A percentile compares a stretch with the other conserved stretches of the same genome.
These are phyloP conservation scores for Tragelaphus oryx DNA, from an alignment of 2,797 vertebrate genomes.

Conservation along the genomic window DNA sequence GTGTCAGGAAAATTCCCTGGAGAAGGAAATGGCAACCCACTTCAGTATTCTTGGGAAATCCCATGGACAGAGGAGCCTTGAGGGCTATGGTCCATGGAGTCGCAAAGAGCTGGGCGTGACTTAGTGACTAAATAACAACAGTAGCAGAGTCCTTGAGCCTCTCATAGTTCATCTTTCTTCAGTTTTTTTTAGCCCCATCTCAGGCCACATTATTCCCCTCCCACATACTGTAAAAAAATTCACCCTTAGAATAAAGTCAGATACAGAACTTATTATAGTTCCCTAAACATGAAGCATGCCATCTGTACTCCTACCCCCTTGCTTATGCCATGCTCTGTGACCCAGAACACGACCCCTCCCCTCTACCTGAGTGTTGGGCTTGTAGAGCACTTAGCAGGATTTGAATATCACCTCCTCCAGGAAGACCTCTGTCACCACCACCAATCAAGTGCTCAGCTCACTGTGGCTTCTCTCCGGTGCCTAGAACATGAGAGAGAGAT, in stretches of 20 bases:
- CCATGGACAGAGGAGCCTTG: neutral
- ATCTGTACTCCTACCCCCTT: neutral
- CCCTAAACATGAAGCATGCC: neutral
- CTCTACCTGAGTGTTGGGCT: neutral
- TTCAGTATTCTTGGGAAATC: neutral
- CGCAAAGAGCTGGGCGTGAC: neutral
- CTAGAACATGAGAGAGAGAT: neutral
- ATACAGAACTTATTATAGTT: neutral
- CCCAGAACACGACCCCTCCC: neutral
- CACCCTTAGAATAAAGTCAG: neutral
- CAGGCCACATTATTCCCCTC: neutral
- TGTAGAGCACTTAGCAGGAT: neutral
- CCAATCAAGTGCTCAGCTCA: rapidly evolving
- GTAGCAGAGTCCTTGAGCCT: neutral
- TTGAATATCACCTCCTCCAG: neutral
- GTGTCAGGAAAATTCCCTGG: neutral
- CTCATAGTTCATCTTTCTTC: neutral
- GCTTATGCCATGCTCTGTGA: neutral
- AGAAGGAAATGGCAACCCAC: neutral
- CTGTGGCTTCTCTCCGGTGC: neutral
- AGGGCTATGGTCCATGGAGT: neutral
- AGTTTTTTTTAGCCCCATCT: neutral
- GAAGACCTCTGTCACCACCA: neutral
- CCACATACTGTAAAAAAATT: neutral
- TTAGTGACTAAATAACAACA: neutral